Evolutionary conservation across 2,113 vertebrate species (phyloP).

Genomic region (Panthera tigris): DNA sequence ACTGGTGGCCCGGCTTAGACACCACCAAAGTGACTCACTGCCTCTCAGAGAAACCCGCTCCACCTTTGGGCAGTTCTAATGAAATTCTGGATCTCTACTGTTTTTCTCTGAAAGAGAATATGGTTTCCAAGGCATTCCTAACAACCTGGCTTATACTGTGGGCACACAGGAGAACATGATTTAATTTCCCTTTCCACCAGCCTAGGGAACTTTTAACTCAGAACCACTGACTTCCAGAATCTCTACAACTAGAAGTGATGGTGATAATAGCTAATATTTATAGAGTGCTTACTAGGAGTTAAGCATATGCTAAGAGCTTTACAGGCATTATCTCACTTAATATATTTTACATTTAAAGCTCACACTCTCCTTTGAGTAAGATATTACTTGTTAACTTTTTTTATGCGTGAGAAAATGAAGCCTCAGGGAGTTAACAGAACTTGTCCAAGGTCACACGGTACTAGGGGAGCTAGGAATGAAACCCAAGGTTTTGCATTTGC

Average conservation of each 20-base stretch:
- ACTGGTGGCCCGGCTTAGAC: background rate
- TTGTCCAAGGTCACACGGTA: background rate
- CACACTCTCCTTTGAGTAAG: background rate
- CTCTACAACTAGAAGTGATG: background rate
- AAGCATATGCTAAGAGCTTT: background rate
- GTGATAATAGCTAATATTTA: background rate
- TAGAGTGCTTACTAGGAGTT: background rate
- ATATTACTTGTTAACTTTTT: conserved; percentile 25
- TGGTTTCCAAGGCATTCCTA: background rate
- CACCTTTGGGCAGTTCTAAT: background rate
- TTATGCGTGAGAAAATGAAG: background rate
- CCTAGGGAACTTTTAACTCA: background rate
- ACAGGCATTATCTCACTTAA: background rate
- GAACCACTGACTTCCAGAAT: background rate
- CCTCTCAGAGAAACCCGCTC: background rate
- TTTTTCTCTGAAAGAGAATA: background rate
- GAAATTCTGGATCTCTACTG: background rate
- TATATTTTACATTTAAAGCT: background rate
- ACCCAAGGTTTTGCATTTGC: background rate
- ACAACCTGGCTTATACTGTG: background rate
- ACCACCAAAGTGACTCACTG: background rate
- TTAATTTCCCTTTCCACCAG: background rate
- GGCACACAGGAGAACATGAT: background rate
- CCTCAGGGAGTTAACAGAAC: background rate
- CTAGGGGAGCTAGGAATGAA: background rate